A percentile compares a stretch with the other conserved stretches of the same genome.
phyloP scores from a whole-genome alignment of 2,888 invertebrate species.

The Pyrrhia umbra region DNA sequence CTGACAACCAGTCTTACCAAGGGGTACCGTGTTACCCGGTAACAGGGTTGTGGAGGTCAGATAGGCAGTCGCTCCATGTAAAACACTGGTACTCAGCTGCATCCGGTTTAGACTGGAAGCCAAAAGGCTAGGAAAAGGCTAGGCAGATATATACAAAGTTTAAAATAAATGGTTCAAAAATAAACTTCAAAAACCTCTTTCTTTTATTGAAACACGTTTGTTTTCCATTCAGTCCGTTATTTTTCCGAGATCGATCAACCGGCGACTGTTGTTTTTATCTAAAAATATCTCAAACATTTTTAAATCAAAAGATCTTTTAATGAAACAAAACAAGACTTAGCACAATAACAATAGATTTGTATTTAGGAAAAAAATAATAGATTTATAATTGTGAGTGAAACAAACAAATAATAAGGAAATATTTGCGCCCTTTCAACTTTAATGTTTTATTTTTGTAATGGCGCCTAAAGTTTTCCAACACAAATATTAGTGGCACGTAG shows the following conservation, averaged over 20 bases:
- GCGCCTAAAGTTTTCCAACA: conserved; percentile 12
- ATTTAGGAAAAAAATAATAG: conserved; percentile 3
- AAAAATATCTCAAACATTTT: too few species aligned
- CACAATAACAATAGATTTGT: neutral
- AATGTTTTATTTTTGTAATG: neutral
- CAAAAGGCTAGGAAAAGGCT: too few species aligned
- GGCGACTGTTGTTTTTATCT: neutral
- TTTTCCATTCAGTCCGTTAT: neutral
- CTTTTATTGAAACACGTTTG: neutral
- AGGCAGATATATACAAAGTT: too few species aligned
- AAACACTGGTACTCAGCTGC: too few species aligned
- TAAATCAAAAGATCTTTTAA: neutral
- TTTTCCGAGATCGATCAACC: neutral
- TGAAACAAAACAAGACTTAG: neutral
- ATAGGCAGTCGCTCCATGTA: too few species aligned
- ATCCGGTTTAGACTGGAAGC: too few species aligned
- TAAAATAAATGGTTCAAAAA: neutral
- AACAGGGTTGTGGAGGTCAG: too few species aligned
- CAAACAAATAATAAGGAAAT: conserved; percentile 17
- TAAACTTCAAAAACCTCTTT: neutral
- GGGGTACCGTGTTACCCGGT: too few species aligned
- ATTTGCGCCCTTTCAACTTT: conserved; percentile 27
- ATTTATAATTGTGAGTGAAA: neutral
- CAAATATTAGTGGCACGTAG: conserved; percentile 12
- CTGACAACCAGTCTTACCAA: too few species aligned